phyloP scores from a whole-genome alignment of 2,113 vertebrate species.

The Sminthopsis crassicaudata region DNA sequence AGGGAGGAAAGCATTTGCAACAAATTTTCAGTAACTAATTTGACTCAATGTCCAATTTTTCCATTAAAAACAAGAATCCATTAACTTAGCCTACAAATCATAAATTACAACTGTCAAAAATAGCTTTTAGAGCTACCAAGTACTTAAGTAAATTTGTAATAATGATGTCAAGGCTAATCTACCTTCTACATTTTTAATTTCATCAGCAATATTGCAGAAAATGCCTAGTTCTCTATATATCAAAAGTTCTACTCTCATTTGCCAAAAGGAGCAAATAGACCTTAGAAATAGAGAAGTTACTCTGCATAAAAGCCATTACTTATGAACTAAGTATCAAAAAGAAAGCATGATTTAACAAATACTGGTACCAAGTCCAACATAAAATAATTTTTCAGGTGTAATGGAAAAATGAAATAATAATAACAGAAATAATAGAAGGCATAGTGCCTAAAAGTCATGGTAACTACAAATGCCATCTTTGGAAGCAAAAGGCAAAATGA shows the following conservation, averaged over 20 bases:
- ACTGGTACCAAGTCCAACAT: background rate
- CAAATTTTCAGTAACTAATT: constrained; percentile 17
- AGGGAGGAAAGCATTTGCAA: background rate
- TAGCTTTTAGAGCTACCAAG: constrained; percentile 55
- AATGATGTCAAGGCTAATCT: constrained; percentile 5
- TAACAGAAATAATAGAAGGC: background rate
- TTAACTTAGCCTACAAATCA: constrained; percentile 62
- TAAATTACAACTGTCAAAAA: constrained; percentile 43
- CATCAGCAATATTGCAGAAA: background rate
- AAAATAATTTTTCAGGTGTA: background rate
- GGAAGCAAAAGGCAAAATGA: too few species aligned
- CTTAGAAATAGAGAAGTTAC: background rate
- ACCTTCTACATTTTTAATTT: background rate
- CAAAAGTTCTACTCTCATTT: background rate
- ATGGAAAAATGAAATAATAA: too few species aligned
- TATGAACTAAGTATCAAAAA: background rate
- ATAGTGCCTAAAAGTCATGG: background rate
- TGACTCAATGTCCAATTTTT: constrained; percentile 17
- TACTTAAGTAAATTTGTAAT: background rate
- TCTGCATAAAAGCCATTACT: background rate
- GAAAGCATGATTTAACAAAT: background rate
- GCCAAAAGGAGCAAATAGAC: background rate
- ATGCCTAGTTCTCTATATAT: background rate
- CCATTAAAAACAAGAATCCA: constrained; percentile 42
- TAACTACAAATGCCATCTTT: background rate